Evolutionary conservation across 2,888 invertebrate species (phyloP).

Genomic region (Cantharis flavilabris): DNA sequence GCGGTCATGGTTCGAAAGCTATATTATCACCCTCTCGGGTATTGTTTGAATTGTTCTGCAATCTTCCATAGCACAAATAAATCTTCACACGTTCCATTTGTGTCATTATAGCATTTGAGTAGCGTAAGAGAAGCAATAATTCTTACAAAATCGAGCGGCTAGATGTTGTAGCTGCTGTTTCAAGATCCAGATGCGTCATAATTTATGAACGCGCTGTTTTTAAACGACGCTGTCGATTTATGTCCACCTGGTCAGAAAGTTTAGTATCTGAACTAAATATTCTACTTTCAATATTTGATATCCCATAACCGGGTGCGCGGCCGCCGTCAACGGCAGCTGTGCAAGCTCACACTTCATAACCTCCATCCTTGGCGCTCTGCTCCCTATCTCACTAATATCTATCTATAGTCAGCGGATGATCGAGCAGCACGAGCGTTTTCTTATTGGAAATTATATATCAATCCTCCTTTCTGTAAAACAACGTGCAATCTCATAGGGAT

Average conservation of each 20-base stretch:
- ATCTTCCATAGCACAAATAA: slow-evolving; percentile 40
- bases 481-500: slow-evolving; percentile 26
- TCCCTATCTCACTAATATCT: slow-evolving; percentile 43
- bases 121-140: slow-evolving; percentile 28
- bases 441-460: slow-evolving; percentile 44
- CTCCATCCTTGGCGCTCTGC: slow-evolving; percentile 35
- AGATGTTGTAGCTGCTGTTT: slow-evolving; percentile 26
- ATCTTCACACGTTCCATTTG: slow-evolving; percentile 41
- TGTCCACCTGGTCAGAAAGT: slow-evolving; percentile 39
- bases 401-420: slow-evolving; percentile 39
- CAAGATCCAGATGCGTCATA: slow-evolving; percentile 31
- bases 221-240: slow-evolving; percentile 38
- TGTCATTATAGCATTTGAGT: slow-evolving; percentile 31
- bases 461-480: slow-evolving; percentile 28
- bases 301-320: slow-evolving; percentile 41
- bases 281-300: slow-evolving; percentile 55
- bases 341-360: slow-evolving; percentile 55
- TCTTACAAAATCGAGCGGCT: slow-evolving; percentile 23
- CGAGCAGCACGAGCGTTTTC: slow-evolving; percentile 33
- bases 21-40: slow-evolving; percentile 41
- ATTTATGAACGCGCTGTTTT: slow-evolving; percentile 29
- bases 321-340: slow-evolving; percentile 54
- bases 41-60: slow-evolving; percentile 43
- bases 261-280: slow-evolving; percentile 46
- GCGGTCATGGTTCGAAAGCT: slow-evolving; percentile 36